A percentile compares a stretch with the other conserved stretches of the same genome.
Conservation (phyloP, 2,888 invertebrate genomes). For the Polydrusus cervinus region DNA sequence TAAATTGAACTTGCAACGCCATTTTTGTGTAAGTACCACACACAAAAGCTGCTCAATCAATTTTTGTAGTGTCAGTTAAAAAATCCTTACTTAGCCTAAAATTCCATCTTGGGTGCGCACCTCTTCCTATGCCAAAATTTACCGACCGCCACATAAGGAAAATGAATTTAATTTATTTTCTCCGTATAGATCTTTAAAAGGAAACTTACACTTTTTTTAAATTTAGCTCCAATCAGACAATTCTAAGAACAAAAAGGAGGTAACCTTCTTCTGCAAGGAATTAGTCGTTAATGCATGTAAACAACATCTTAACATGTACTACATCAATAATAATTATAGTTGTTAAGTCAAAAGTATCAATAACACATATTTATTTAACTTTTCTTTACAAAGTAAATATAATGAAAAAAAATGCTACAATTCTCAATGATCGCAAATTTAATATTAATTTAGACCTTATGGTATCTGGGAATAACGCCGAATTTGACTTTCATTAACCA, state of each 20-base stretch:
- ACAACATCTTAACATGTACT: slow-evolving; percentile 33
- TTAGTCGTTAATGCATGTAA: slow-evolving; percentile 31
- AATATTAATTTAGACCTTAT: slow-evolving; percentile 41
- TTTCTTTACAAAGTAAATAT: slow-evolving; percentile 27
- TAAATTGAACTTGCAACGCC: too few species aligned
- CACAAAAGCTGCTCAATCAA: too few species aligned
- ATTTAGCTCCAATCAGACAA: slow-evolving; percentile 25
- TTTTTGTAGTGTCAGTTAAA: too few species aligned
- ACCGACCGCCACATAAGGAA: slow-evolving; percentile 1
- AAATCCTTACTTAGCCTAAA: too few species aligned
- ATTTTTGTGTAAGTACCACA: too few species aligned
- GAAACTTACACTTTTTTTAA: slow-evolving; percentile 10
- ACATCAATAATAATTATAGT: slow-evolving; percentile 23
- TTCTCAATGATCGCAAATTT: slow-evolving; percentile 21
- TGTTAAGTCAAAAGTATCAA: slow-evolving; percentile 18
- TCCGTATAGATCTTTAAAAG: not conserved
- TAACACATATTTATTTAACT: slow-evolving; percentile 16
- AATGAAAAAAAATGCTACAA: slow-evolving; percentile 34
- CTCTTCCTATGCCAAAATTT: not conserved
- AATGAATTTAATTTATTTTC: slow-evolving; percentile 5
- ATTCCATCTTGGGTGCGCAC: too few species aligned
- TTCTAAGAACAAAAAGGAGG: slow-evolving; percentile 37
- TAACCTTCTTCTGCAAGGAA: slow-evolving; percentile 31
- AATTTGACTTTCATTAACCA: slow-evolving; percentile 60
- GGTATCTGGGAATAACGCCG: slow-evolving; percentile 55